Percentiles rank a stretch among this genome's conserved stretches.
Evolutionary conservation across 2,797 vertebrate species (phyloP).

Genomic region (Sparus aurata): DNA sequence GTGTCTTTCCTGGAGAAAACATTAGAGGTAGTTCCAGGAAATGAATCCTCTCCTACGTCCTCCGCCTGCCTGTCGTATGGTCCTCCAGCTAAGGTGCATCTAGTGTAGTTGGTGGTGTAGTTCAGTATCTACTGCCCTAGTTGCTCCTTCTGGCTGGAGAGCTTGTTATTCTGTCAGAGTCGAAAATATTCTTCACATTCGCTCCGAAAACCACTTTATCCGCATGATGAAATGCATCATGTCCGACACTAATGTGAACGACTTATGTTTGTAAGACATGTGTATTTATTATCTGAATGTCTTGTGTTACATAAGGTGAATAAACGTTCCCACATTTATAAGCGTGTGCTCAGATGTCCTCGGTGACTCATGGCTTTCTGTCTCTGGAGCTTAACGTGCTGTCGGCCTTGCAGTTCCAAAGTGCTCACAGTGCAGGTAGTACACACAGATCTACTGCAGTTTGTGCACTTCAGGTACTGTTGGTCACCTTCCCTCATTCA

Average conservation of each 20-base stretch:
- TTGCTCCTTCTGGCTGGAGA: conserved; percentile 99
- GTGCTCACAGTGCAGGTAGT: conserved; percentile 99
- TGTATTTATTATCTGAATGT: background rate
- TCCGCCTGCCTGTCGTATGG: conserved; percentile 16
- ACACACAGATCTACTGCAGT: conserved; percentile 92
- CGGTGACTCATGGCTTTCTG: background rate
- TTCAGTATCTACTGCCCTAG: conserved; percentile 98
- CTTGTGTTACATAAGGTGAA: background rate
- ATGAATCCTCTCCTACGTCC: background rate
- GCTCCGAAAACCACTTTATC: background rate
- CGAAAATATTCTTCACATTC: too few relatives aligned
- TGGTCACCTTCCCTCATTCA: conserved; percentile 77
- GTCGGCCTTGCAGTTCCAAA: conserved; percentile 92
- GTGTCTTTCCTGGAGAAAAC: background rate
- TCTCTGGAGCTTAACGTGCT: background rate
- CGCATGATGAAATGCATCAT: background rate
- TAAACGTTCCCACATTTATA: background rate
- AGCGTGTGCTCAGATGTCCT: background rate
- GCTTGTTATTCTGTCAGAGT: conserved; percentile 56
- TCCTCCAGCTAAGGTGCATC: conserved; percentile 99
- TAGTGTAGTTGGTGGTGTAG: conserved; percentile 99
- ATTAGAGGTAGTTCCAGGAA: conserved; percentile 5
- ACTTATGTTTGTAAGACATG: background rate
- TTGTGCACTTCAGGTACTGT: conserved; percentile 96
- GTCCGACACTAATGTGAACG: background rate